Evolutionary conservation across 2,113 vertebrate species (phyloP), one percentile per base, ranked within the genome.

Genomic region (Pimephales promelas): DNA sequence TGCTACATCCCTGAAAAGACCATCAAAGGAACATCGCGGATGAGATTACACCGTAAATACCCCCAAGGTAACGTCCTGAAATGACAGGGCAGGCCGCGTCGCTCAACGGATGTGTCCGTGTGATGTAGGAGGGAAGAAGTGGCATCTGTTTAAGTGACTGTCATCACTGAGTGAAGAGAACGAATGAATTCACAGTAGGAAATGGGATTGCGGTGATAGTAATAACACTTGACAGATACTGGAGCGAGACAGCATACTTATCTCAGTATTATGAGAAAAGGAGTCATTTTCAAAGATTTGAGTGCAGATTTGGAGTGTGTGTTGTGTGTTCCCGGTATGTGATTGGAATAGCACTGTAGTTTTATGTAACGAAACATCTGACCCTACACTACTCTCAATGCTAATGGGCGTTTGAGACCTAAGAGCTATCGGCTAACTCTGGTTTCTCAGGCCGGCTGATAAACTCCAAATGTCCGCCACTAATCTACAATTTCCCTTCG

Each of bases 221-320:
- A 92, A 93, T 91, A 91, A 86, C 88, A 92, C 91, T 93, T 89
- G 88, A 91, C 90, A 89, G 88, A 91, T 90, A 89, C 86, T 89
- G 90, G 86, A 84, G 83, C 47, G 85, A 92, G 92, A 92, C 91
- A 87, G 74, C 73, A 83, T 84, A 88, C 89, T 91, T 92, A 92
- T 93, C 90, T 91, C 82, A 88, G 86, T 90, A 89, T 89, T 90
- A 90, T 90, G 86, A 89, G 87, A 91, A 91, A 90, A 91, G 74
- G 86, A 88, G 84, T 82, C 64, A 84, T 90, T 91, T 91, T 88
- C 74, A 62, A 36, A 84, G 80, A 89, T 87, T 78, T 22, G 45
- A 77, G 49, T 57, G 28, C 77, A 45, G 54, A 34, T 77, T 62
- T 86, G 59, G 16, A 66, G 78, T 88, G 83, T 64, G 57, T 79